Evolutionary conservation across 2,888 invertebrate genomes (phyloP).

Genomic region (Macropis europaea): DNA sequence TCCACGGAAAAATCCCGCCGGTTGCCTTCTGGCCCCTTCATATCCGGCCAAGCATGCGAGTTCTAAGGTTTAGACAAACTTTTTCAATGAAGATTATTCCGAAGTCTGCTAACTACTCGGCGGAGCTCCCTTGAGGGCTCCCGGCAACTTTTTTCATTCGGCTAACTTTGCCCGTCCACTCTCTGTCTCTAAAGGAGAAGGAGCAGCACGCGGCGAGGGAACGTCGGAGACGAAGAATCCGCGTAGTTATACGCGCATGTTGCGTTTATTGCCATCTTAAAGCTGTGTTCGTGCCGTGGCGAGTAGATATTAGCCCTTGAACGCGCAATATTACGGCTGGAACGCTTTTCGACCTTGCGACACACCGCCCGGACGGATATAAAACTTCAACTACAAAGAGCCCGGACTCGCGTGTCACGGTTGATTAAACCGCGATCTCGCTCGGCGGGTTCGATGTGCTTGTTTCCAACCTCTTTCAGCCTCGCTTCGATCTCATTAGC

Average conservation of each 20-base stretch:
- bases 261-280: conserved; percentile 63
- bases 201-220: conserved; percentile 25
- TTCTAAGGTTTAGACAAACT: conserved; percentile 72
- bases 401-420: not conserved
- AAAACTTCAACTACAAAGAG: not conserved
- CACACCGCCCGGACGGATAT: not conserved
- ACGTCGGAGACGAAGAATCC: conserved; percentile 57
- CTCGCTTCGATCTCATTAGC: too few relatives aligned
- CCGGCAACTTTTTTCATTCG: conserved; percentile 76
- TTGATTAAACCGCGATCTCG: conserved; percentile 13
- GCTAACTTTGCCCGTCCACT: conserved; percentile 68
- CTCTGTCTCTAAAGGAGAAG: conserved; percentile 46
- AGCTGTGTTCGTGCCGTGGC: conserved; percentile 42
- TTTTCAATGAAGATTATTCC: conserved; percentile 79
- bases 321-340: conserved; percentile 25
- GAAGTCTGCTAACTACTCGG: conserved; percentile 76
- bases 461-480: too few relatives aligned
- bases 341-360: conserved; percentile 1
- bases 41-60: conserved; percentile 54
- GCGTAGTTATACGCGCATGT: conserved; percentile 47
- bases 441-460: too few relatives aligned
- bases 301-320: conserved; percentile 48
- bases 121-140: conserved; percentile 69
- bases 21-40: conserved; percentile 47
- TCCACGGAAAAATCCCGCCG: conserved; percentile 30